Conservation (phyloP, 1,140 invertebrate genomes). For the Marisa cornuarietis region DNA sequence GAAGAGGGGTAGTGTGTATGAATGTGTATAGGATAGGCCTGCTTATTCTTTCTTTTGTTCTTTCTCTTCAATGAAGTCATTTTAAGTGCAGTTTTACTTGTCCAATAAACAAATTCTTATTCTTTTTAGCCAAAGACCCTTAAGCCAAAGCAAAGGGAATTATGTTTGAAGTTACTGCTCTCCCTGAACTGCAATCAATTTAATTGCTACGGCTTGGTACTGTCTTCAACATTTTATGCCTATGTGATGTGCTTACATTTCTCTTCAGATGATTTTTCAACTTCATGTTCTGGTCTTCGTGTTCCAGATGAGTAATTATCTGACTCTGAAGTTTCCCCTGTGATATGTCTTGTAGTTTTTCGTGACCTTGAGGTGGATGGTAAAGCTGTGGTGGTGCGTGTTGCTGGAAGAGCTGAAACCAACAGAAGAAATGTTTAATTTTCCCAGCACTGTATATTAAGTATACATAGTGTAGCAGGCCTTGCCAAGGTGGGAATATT, state of each 20-base stretch:
- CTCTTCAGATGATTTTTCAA: neutral
- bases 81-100: too few relatives aligned
- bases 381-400: slow-evolving; percentile 30
- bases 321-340: slow-evolving; percentile 13
- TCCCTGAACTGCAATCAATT: neutral
- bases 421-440: neutral
- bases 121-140: too few relatives aligned
- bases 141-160: too few relatives aligned
- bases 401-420: slow-evolving; percentile 17
- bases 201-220: neutral
- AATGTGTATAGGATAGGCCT: too few relatives aligned
- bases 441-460: neutral
- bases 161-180: neutral
- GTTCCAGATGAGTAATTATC: slow-evolving; percentile 1
- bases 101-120: too few relatives aligned
- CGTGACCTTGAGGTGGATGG: slow-evolving; percentile 38
- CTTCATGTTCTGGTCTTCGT: slow-evolving; percentile 7
- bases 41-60: too few relatives aligned
- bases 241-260: slow-evolving; percentile 5
- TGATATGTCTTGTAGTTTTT: slow-evolving; percentile 49
- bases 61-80: too few relatives aligned
- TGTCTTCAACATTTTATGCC: neutral
- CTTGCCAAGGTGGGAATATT: too few relatives aligned
- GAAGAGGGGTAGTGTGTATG: too few relatives aligned
- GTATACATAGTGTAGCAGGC: too few relatives aligned